Evolutionary conservation across 37 sponge, comb jelly and placozoan genomes (phyloP).

Genomic region (Spongia lamella): DNA sequence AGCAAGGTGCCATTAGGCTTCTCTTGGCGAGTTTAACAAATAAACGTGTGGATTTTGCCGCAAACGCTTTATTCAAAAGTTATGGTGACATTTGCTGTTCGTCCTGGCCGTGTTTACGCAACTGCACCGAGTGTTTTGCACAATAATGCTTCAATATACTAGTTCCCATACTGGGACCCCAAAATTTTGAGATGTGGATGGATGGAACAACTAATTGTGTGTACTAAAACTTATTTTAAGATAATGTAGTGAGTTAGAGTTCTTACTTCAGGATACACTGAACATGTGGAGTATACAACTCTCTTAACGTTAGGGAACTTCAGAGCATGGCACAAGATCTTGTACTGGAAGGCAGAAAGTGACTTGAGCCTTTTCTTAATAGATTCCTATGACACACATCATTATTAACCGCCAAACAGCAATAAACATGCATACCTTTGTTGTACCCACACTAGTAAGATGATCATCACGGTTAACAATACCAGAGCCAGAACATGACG

Average conservation of each 20-base stretch:
- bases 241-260: too few species aligned
- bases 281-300: conserved; percentile 97
- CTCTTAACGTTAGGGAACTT: conserved; percentile 79
- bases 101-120: too few species aligned
- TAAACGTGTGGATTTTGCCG: too few species aligned
- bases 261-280: conserved; percentile 81
- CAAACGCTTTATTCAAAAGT: too few species aligned
- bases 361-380: conserved; percentile 24
- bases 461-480: conserved; percentile 62
- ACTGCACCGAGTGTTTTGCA: not conserved
- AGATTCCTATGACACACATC: not conserved
- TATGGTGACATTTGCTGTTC: too few species aligned
- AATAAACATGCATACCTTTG: not conserved
- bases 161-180: not conserved
- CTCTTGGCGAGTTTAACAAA: too few species aligned
- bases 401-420: not conserved
- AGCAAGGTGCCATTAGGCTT: too few species aligned
- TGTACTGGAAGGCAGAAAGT: conserved; percentile 73
- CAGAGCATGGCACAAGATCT: conserved; percentile 81
- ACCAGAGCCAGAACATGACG: conserved; percentile 97
- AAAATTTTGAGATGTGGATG: not conserved
- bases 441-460: not conserved
- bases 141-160: not conserved
- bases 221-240: not conserved
- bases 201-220: not conserved